Evolutionary conservation across 2,888 invertebrate species (phyloP).

Genomic region (Galerucella calmariensis): DNA sequence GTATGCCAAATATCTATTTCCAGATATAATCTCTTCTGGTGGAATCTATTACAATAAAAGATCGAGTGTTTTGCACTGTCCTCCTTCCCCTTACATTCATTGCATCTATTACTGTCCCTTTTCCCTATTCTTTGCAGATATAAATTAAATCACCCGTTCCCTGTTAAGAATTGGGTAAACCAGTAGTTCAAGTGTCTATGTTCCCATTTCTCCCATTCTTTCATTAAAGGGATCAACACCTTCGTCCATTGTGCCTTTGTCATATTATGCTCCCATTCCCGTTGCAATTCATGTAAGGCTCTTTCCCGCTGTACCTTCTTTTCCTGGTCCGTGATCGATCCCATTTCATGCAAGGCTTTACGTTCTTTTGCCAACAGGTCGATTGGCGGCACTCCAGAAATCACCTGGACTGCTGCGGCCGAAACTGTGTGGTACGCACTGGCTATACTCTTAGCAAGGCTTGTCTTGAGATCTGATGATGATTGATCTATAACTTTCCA

Average conservation of each 20-base stretch:
- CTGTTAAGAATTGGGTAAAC: slow-evolving; percentile 19
- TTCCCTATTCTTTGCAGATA: too few species aligned
- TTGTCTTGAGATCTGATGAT: slow-evolving; percentile 18
- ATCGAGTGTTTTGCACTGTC: too few species aligned
- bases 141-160: slow-evolving; percentile 13
- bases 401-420: not conserved
- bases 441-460: slow-evolving; percentile 3
- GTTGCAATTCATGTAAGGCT: slow-evolving; percentile 5
- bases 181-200: slow-evolving; percentile 18
- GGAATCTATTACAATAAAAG: too few species aligned
- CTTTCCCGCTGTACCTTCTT: not conserved
- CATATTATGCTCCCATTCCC: not conserved
- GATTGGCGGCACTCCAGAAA: slow-evolving; percentile 7
- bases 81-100: too few species aligned
- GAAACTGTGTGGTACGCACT: slow-evolving; percentile 10
- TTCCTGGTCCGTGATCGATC: not conserved
- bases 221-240: not conserved
- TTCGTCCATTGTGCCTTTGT: slow-evolving; percentile 9
- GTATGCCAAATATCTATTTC: not conserved
- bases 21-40: not conserved
- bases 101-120: too few species aligned
- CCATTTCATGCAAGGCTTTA: not conserved
- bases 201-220: slow-evolving; percentile 10
- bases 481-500: slow-evolving; percentile 8
- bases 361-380: not conserved